phyloP scores from a whole-genome alignment of 2,888 invertebrate species.

The Luffia ferchaultella region DNA sequence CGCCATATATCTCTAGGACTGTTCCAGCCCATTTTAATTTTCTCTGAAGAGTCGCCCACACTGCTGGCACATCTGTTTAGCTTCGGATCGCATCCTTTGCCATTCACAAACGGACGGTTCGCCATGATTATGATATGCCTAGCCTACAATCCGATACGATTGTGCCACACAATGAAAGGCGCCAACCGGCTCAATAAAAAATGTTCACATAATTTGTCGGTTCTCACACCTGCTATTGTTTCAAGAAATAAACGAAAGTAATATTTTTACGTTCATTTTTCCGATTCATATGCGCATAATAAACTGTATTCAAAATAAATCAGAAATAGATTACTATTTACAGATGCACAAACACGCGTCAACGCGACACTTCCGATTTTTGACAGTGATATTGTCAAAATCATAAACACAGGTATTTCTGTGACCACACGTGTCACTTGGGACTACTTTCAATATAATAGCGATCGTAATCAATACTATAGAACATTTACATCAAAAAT shows the following conservation, averaged over 20 bases:
- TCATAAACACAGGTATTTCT: too few species aligned
- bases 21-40: conserved; percentile 54
- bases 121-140: conserved; percentile 27
- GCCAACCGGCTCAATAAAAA: background rate
- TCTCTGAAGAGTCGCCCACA: conserved; percentile 48
- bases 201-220: background rate
- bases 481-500: background rate
- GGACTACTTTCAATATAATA: too few species aligned
- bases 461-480: too few species aligned
- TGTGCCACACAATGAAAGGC: background rate
- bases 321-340: too few species aligned
- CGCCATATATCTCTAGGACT: conserved; percentile 60
- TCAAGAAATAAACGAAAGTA: background rate
- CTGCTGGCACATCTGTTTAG: conserved; percentile 50
- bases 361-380: too few species aligned
- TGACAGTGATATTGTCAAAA: too few species aligned
- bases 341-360: too few species aligned
- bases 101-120: conserved; percentile 38
- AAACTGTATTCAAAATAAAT: too few species aligned
- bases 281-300: too few species aligned
- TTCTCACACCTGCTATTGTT: background rate
- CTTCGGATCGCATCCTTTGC: conserved; percentile 37
- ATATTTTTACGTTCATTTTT: background rate
- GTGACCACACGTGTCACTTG: too few species aligned
- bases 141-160: background rate